Base-by-base conservation (phyloP, 2,888 invertebrate species). In the Rhingia campestris region DNA sequence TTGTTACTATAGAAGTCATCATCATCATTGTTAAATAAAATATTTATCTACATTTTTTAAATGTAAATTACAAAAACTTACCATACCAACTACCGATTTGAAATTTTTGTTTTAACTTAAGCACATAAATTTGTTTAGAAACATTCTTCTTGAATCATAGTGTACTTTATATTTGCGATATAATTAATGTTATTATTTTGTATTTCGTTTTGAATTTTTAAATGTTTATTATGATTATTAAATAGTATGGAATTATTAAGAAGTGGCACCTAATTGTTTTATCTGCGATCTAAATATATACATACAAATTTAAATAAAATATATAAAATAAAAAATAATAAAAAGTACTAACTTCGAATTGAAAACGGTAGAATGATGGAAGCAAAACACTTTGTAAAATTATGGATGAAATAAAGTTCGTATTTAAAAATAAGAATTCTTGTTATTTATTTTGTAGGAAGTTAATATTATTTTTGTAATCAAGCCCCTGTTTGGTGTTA, bases 401-500 rank as follows among this genome's bases (percentile, higher is more conserved):
- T 84, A 79, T 84, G 74, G 63, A 84, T 70, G 79, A 79, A 84
- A 84, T 84, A 84, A 84, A 84, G 79, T 84, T 84, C 79, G 73
- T 79, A 79, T 84, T 84, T 73, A 74, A 82, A 82, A 63, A 49
- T 37, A 74, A 41, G 14, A 22, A 39, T 56, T 22, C 45, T 58
- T 66, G 33, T 64, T 66, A 41, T 33, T 45, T 58, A 64, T 45
- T 41, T 51, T 14, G 43, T 6, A 12, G n/a, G 9, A 51, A 4
- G 5, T 1, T 10, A 22, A 43, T n/a, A n/a, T n/a, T n/a, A n/a
- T n/a, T 22, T 22, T 22, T 2, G 1, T 22, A 22, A 22, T 22
- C 1, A 2, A 22, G 22, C 22, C 22, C 22, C 22, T 22, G 22
- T 22, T n/a, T 22, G 22, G 22, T 22, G 2, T 22, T 22, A 22